Conservation (phyloP, 1,140 invertebrate genomes). For the Calycopis cecrops region DNA sequence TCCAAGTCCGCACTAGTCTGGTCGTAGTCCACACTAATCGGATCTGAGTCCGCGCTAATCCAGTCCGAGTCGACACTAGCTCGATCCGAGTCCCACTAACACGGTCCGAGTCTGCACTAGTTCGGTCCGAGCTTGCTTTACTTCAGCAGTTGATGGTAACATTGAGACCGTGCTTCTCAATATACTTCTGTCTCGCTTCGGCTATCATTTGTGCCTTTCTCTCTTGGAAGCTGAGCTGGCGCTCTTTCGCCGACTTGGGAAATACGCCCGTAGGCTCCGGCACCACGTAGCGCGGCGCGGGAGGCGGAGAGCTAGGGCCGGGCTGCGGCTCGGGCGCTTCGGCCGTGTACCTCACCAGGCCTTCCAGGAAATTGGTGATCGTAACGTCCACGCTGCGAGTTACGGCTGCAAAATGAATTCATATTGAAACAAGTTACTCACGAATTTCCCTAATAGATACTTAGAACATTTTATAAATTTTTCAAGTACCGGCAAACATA, state of each 20-base stretch:
- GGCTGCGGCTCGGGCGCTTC: constrained; percentile 67
- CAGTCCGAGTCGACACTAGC: too few species aligned
- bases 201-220: constrained; percentile 86
- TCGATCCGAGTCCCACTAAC: too few species aligned
- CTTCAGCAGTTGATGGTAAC: constrained; percentile 37
- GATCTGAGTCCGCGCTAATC: too few species aligned
- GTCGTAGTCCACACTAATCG: too few species aligned
- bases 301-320: constrained; percentile 19
- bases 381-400: constrained; percentile 87
- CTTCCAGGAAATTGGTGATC: constrained; percentile 88
- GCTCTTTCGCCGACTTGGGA: constrained; percentile 78
- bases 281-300: constrained; percentile 30
- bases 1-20: too few species aligned
- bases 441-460: background rate
- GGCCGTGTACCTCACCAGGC: constrained; percentile 80
- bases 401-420: constrained; percentile 76
- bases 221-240: constrained; percentile 79
- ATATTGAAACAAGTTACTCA: background rate
- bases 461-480: too few species aligned
- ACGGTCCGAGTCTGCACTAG: too few species aligned
- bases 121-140: background rate
- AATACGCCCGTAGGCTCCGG: constrained; percentile 74
- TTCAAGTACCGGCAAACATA: too few species aligned
- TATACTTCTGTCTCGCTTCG: constrained; percentile 84
- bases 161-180: constrained; percentile 84